Conservation (phyloP, 2,113 vertebrate genomes). For the Chaetura pelagica region DNA sequence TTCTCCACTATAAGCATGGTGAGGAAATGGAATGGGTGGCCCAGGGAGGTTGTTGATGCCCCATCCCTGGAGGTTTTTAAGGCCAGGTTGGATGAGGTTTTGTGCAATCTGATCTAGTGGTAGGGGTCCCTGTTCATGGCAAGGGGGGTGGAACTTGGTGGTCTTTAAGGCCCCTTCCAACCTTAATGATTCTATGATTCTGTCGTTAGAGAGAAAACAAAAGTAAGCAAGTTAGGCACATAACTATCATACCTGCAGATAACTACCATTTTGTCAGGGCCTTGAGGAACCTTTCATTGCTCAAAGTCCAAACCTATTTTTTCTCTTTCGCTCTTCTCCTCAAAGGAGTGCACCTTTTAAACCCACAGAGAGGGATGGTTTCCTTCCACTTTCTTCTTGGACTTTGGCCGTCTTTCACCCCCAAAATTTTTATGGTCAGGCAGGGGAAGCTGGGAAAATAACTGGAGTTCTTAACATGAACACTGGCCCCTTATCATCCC, state of each 20-base stretch:
- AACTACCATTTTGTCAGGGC: background rate
- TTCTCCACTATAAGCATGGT: too few relatives aligned
- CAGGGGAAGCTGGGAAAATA: background rate
- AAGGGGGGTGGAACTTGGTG: too few relatives aligned
- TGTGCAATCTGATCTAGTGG: too few relatives aligned
- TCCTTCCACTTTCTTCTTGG: background rate
- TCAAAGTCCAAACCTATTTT: background rate
- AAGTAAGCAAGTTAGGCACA: background rate
- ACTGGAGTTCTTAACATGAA: background rate
- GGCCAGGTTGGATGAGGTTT: too few relatives aligned
- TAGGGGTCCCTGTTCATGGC: too few relatives aligned
- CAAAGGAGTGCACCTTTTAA: background rate
- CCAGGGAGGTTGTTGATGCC: too few relatives aligned
- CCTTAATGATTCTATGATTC: too few relatives aligned
- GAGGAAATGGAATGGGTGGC: too few relatives aligned
- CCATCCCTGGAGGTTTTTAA: too few relatives aligned
- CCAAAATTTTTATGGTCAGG: background rate
- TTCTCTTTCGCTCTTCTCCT: background rate
- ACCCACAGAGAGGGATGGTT: background rate
- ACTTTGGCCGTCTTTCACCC: background rate
- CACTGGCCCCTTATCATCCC: background rate
- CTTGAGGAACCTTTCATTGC: background rate
- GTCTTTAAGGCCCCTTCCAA: too few relatives aligned
- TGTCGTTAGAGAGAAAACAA: background rate
- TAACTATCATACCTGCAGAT: background rate